Evolutionary conservation across 2,113 vertebrate genomes (phyloP).

Genomic region (Cichladusa arquata): DNA sequence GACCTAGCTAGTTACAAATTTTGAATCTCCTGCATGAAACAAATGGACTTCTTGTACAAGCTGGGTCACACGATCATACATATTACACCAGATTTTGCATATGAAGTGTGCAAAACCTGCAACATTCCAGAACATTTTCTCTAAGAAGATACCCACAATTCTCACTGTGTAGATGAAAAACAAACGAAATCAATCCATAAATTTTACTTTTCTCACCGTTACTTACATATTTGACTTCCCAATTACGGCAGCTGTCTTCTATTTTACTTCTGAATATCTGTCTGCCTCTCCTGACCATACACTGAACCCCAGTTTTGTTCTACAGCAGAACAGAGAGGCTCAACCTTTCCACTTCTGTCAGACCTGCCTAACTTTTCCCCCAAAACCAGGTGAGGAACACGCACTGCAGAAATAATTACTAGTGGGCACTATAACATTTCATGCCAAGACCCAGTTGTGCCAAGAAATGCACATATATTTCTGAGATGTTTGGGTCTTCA

Average conservation of each 20-base stretch:
- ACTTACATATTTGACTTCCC: neutral
- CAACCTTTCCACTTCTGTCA: neutral
- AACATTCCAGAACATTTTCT: neutral
- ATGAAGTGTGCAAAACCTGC: neutral
- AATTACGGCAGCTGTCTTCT: neutral
- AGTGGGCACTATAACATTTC: neutral
- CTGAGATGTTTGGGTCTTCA: neutral
- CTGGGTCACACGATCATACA: neutral
- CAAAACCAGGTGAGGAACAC: neutral
- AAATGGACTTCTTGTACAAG: conserved; percentile 31
- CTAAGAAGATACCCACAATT: neutral
- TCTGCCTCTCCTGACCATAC: neutral
- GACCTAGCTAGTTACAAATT: conserved; percentile 40
- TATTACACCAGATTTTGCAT: neutral
- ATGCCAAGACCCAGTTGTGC: neutral
- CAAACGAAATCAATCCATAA: neutral
- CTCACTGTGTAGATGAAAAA: neutral
- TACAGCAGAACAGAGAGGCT: neutral
- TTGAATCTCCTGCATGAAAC: conserved; percentile 37
- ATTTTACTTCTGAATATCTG: neutral
- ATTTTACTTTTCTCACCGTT: neutral
- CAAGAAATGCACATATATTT: neutral
- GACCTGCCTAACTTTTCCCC: neutral
- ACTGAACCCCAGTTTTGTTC: neutral
- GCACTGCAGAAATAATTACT: neutral